A percentile compares a stretch with the other conserved stretches of the same genome.
These are phyloP conservation scores for Rotaria socialis DNA, from an alignment of 2,888 invertebrate genomes.

Conservation along the genomic window DNA sequence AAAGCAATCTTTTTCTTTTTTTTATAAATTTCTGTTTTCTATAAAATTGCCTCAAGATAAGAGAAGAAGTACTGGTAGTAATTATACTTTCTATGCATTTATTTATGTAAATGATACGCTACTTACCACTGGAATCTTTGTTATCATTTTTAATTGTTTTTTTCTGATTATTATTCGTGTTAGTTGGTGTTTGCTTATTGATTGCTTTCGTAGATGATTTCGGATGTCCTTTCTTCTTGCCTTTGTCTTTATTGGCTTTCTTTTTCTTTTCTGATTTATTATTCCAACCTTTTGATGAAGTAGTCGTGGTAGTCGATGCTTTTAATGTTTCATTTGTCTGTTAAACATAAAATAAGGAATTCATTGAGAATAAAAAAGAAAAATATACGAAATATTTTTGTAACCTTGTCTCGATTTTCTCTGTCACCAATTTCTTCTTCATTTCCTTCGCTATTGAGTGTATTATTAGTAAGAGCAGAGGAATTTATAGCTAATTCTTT, in stretches of 20 bases:
- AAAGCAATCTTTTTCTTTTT: too few species aligned
- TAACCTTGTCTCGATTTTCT: background rate
- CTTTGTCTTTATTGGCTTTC: background rate
- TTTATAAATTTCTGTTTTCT: too few species aligned
- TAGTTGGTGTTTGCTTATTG: background rate
- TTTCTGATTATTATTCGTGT: too few species aligned
- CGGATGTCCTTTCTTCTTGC: background rate
- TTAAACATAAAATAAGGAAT: background rate
- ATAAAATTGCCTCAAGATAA: too few species aligned
- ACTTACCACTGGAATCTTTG: too few species aligned
- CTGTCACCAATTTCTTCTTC: background rate
- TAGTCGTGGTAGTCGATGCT: background rate
- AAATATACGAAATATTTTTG: background rate
- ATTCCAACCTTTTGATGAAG: background rate
- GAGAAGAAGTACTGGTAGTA: too few species aligned
- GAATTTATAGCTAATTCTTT: conserved; percentile 22
- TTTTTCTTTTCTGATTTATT: background rate
- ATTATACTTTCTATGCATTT: too few species aligned
- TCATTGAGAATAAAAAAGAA: background rate
- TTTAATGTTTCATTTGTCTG: background rate
- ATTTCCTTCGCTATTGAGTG: background rate
- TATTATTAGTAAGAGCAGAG: too few species aligned
- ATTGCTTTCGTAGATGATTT: background rate
- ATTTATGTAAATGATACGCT: too few species aligned
- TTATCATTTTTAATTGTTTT: too few species aligned